A percentile compares a stretch with the other conserved stretches of the same genome.
These are phyloP conservation scores for Corydoras sp. DNA, from an alignment of 2,113 vertebrate genomes.

Conservation along the genomic window DNA sequence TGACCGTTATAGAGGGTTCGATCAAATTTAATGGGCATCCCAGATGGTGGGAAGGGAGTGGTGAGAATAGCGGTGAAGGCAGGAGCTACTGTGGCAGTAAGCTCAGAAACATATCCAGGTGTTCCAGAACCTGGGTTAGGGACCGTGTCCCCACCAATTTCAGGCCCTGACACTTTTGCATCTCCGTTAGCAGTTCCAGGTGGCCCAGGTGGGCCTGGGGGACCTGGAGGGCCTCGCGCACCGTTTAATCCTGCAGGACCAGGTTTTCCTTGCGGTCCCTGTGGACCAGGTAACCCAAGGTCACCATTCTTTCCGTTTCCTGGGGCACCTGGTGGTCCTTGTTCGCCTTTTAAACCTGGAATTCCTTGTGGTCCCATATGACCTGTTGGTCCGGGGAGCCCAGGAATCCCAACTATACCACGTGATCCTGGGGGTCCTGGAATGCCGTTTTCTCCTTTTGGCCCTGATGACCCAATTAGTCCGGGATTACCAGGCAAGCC, in stretches of 20 bases:
- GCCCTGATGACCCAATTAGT: slow-evolving; percentile 67
- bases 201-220: slow-evolving; percentile 75
- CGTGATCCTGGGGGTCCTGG: slow-evolving; percentile 80
- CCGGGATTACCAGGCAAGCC: slow-evolving; percentile 86
- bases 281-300: slow-evolving; percentile 78
- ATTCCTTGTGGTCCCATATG: slow-evolving; percentile 91
- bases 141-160: slow-evolving; percentile 77
- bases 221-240: slow-evolving; percentile 70
- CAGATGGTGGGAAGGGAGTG: slow-evolving; percentile 89
- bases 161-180: slow-evolving; percentile 72
- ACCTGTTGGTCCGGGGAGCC: slow-evolving; percentile 84
- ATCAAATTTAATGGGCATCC: slow-evolving; percentile 94
- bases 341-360: slow-evolving; percentile 84
- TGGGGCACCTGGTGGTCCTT: slow-evolving; percentile 76
- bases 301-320: slow-evolving; percentile 78
- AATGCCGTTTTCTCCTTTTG: slow-evolving; percentile 82
- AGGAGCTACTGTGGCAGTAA: slow-evolving; percentile 76
- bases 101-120: slow-evolving; percentile 74
- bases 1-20: slow-evolving; percentile 94
- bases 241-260: slow-evolving; percentile 79
- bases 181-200: slow-evolving; percentile 72
- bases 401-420: slow-evolving; percentile 88
- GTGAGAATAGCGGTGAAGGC: slow-evolving; percentile 95
- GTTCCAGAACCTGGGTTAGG: slow-evolving; percentile 77
- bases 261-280: slow-evolving; percentile 81